phyloP scores from a whole-genome alignment of 2,113 vertebrate species.

The Thunnus thynnus region DNA sequence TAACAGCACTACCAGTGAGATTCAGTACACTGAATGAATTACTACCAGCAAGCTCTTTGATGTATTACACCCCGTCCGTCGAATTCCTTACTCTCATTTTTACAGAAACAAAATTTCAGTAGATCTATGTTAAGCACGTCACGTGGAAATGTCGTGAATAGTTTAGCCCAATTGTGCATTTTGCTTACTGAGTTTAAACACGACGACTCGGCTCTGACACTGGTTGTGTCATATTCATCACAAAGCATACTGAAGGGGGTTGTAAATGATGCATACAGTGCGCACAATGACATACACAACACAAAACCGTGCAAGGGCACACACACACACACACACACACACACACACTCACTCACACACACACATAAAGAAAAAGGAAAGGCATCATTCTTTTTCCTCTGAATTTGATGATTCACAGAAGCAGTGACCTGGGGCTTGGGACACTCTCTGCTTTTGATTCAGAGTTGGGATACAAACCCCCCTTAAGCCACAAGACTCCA shows the following conservation, averaged over 20 bases:
- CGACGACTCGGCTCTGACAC: background rate
- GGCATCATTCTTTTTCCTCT: conserved; percentile 61
- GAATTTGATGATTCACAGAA: conserved; percentile 77
- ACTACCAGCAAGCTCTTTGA: conserved; percentile 39
- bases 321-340: conserved; percentile 17
- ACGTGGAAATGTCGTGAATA: conserved; percentile 11
- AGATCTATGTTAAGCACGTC: conserved; percentile 5
- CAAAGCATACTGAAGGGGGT: conserved; percentile 28
- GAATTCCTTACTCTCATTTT: conserved; percentile 30
- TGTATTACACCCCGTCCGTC: conserved; percentile 15
- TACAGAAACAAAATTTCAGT: conserved; percentile 1
- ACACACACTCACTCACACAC: conserved; percentile 20
- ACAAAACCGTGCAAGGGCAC: conserved; percentile 22
- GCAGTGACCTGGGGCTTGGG: conserved; percentile 71
- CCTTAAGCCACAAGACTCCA: conserved; percentile 75
- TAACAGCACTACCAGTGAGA: conserved; percentile 43
- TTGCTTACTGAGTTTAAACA: conserved; percentile 3
- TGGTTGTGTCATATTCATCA: conserved; percentile 38
- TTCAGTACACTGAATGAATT: conserved; percentile 27
- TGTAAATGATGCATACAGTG: conserved; percentile 45
- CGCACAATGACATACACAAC: conserved; percentile 20
- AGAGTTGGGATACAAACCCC: conserved; percentile 61
- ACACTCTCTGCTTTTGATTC: conserved; percentile 73
- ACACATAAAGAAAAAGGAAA: conserved; percentile 41
- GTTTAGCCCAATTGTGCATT: conserved; percentile 24